phyloP scores from a whole-genome alignment of 2,113 vertebrate genomes.

The Centrocercus urophasianus region DNA sequence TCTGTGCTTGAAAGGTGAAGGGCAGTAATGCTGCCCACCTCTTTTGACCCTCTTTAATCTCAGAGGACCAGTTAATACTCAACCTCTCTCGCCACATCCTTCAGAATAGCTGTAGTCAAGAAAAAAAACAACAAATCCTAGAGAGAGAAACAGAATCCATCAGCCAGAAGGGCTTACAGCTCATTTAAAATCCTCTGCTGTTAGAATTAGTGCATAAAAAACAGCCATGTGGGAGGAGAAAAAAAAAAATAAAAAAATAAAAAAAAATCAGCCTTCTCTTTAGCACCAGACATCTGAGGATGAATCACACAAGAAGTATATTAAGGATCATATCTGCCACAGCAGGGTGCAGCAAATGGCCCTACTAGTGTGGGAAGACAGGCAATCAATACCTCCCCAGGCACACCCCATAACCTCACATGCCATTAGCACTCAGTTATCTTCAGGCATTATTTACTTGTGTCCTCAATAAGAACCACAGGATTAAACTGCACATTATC shows the following conservation, averaged over 20 bases:
- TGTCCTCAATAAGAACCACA: neutral
- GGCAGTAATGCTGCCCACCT: neutral
- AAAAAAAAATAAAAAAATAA: neutral
- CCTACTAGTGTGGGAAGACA: neutral
- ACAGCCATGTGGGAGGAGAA: neutral
- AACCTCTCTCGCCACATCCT: neutral
- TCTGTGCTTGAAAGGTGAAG: constrained; percentile 1
- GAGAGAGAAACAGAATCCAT: neutral
- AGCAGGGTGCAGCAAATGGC: constrained; percentile 27
- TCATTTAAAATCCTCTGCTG: constrained; percentile 28
- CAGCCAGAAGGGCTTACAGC: neutral
- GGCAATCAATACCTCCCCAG: constrained; percentile 18
- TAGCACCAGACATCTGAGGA: constrained; percentile 33
- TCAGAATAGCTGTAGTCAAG: neutral
- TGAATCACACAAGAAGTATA: constrained; percentile 41
- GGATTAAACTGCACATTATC: neutral
- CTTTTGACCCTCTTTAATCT: neutral
- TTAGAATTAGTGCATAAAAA: constrained; percentile 18
- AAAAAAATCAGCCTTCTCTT: neutral
- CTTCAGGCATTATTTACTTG: constrained; percentile 21
- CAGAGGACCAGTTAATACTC: neutral
- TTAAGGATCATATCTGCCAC: constrained; percentile 42
- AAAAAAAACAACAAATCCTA: neutral
- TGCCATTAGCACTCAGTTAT: neutral
- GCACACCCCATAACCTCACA: neutral